Evolutionary conservation across 2,888 invertebrate genomes (phyloP).

Genomic region (Colletes collaris): DNA sequence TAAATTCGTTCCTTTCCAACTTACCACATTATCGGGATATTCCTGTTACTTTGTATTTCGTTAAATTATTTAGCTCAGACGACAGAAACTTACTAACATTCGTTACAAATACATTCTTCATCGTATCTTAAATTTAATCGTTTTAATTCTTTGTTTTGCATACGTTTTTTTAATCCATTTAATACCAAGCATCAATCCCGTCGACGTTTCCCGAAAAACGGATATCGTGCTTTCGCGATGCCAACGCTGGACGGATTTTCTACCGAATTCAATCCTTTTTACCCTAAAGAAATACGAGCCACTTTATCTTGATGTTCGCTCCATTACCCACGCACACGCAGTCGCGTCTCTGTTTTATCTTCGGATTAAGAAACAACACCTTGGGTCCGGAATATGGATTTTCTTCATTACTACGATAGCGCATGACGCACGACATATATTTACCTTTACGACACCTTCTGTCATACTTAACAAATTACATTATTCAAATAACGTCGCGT

Average conservation of each 20-base stretch:
- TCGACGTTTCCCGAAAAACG: slow-evolving; percentile 16
- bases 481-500: slow-evolving; percentile 2
- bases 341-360: slow-evolving; percentile 70
- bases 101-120: no score
- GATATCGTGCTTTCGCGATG: slow-evolving; percentile 45
- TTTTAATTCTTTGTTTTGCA: background rate
- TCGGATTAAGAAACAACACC: slow-evolving; percentile 72
- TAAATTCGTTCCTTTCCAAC: no score
- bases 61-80: no score
- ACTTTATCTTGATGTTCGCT: slow-evolving; percentile 74
- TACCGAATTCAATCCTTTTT: slow-evolving; percentile 76
- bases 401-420: slow-evolving; percentile 66
- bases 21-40: no score
- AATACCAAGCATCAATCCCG: slow-evolving; percentile 26
- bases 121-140: no score
- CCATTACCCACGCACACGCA: slow-evolving; percentile 72
- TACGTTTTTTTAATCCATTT: background rate
- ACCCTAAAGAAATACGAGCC: slow-evolving; percentile 68
- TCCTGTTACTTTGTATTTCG: no score
- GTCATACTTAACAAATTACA: slow-evolving; percentile 33
- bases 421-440: slow-evolving; percentile 59
- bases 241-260: slow-evolving; percentile 67
- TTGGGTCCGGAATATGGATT: slow-evolving; percentile 65
- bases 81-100: no score
- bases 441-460: slow-evolving; percentile 46